Percentiles rank a stretch among this genome's conserved stretches.
Conservation (phyloP, 2,888 invertebrate species). For the Drosophila multiciliata region DNA sequence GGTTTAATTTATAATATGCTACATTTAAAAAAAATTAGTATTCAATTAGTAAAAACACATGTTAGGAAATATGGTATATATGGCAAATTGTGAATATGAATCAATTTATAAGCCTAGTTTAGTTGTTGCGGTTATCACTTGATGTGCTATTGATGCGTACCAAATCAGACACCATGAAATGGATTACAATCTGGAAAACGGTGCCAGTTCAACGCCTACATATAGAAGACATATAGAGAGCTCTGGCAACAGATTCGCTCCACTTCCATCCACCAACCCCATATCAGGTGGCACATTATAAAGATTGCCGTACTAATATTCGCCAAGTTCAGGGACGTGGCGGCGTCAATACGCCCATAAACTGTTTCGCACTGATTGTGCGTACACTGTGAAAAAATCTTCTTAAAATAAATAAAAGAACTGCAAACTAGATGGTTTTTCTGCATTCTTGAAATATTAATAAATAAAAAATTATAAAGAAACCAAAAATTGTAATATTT, state of each 20-base stretch:
- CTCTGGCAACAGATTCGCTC: neutral
- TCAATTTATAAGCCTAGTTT: neutral
- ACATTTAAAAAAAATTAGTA: neutral
- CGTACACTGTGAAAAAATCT: neutral
- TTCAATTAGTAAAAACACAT: neutral
- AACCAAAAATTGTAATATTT: neutral
- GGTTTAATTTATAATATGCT: neutral
- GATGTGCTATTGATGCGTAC: conserved; percentile 25
- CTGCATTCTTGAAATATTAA: neutral
- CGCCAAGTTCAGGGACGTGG: conserved; percentile 82
- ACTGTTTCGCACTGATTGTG: conserved; percentile 13
- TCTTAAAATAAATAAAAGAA: neutral
- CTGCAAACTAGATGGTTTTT: neutral
- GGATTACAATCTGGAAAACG: conserved; percentile 12
- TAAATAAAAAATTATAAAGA: neutral
- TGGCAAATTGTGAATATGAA: neutral
- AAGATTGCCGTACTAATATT: conserved; percentile 18
- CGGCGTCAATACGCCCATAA: conserved; percentile 32
- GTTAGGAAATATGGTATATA: neutral
- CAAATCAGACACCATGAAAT: conserved; percentile 33
- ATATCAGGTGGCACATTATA: neutral
- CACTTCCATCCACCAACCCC: neutral
- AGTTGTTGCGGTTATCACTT: conserved; percentile 11
- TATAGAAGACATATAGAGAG: neutral
- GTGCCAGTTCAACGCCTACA: conserved; percentile 23